Evolutionary conservation across 2,797 vertebrate genomes (phyloP).

Genomic region (Mormyrus proboscirostris): DNA sequence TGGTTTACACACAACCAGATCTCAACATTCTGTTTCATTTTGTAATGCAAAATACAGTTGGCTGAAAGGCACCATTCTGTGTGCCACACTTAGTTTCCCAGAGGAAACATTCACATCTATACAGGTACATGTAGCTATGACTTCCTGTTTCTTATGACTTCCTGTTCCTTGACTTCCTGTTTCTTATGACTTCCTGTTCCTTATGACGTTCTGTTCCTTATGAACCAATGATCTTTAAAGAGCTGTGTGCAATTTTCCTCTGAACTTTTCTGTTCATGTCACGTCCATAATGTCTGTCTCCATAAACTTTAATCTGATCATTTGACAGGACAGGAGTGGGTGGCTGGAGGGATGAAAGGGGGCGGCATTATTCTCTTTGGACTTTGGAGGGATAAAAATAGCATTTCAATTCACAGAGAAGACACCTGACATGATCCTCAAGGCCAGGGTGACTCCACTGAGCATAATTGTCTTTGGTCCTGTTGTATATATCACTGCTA

Average conservation of each 20-base stretch:
- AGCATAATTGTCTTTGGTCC: neutral
- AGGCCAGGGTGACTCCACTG: slow-evolving; percentile 4
- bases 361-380: slow-evolving; percentile 6
- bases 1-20: neutral
- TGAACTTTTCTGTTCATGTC: neutral
- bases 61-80: neutral
- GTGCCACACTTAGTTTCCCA: neutral
- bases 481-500: slow-evolving; percentile 9
- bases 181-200: slow-evolving; percentile 2
- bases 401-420: slow-evolving; percentile 20
- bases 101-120: neutral
- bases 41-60: neutral
- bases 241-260: slow-evolving; percentile 8
- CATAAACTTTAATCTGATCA: slow-evolving; percentile 26
- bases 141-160: slow-evolving; percentile 9
- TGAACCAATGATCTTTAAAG: slow-evolving; percentile 18
- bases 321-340: slow-evolving; percentile 17
- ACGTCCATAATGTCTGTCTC: neutral
- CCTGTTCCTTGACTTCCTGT: neutral
- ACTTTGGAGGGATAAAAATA: slow-evolving; percentile 1
- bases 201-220: slow-evolving; percentile 4
- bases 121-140: neutral
- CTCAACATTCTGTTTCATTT: neutral
- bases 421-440: neutral
- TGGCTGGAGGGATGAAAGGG: slow-evolving; percentile 1